Evolutionary conservation across 2,797 vertebrate species (phyloP), one percentile per base, ranked within the genome.

Genomic region (Pelochelys cantorii): DNA sequence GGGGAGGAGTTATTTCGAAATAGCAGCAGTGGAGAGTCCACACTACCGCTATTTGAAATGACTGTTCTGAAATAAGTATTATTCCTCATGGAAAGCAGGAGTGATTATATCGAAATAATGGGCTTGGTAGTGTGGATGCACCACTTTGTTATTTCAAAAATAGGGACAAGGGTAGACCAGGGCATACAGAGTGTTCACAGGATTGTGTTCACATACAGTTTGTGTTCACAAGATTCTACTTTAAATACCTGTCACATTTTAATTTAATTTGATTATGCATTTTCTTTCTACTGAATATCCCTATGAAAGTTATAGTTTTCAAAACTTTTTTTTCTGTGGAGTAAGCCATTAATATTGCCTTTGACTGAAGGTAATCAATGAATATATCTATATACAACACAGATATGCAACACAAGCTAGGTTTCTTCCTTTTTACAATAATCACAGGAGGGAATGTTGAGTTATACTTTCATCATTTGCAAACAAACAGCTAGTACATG

Each of bases 201-300:
- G 42, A 42, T 42, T 42, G 42, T 42, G 42, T 48, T 95, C 60
- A 12, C 89, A 90, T n/a, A n/a, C n/a, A 94, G 10, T 31, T 90
- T 92, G 29, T n/a, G 48, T 92, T 95, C 60, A 12, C 89, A 90
- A 74, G 79, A 37, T 81, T 4, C 74, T 87, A 52, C 5, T 94
- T 94, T 83, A 71, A 85, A 55, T 90, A 93, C 42, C 53, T 78
- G 81, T 87, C 79, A 79, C 52, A 8, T 31, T 20, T 68, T 55
- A 78, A 93, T 88, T 75, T 77, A 15, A 87, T 48, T 22, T 71
- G 25, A 11, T 31, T 89, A 18, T 48, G 71, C 57, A 10, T 75
- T 54, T 48, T 48, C 25, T 77, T 48, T 5, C 12, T 91, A 68
- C 54, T 7, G 8, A 22, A 14, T 11, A 5, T 56, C 9, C 12